Evolutionary conservation across 2,113 vertebrate species (phyloP), one percentile per base, ranked within the genome.

Genomic region (Anarhynchus alexandrinus): DNA sequence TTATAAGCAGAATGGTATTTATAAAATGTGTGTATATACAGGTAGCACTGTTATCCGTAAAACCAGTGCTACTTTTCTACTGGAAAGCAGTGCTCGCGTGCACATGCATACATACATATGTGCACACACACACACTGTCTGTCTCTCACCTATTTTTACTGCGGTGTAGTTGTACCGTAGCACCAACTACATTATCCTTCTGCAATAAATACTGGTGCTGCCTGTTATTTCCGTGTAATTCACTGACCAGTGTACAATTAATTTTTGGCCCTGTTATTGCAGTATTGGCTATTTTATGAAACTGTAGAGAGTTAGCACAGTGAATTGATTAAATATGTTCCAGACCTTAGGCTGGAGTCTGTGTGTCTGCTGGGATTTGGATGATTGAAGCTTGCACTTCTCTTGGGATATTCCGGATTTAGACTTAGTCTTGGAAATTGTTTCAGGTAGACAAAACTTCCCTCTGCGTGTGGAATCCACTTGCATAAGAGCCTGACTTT

Each of bases 291-390:
- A 59, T 91, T 93, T 94, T 72, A 94, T 96, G 94, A 95, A 95
- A 86, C 96, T 95, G 69, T 66, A 58, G 93, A 78, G 86, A 79
- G 77, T 82, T 83, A 88, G 57, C 36, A n/a, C 29, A 80, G 86
- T 71, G 91, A 87, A 94, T 94, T 96, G 95, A 93, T 97, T 93
- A 96, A 96, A 94, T 93, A 51, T 83, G 76, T 95, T 96, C 59
- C 95, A 90, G 88, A 93, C 95, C 94, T 93, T 93, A 67, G 96
- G 76, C 95, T 92, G 88, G 82, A 94, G 91, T 73, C 87, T 74
- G 54, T 13, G 45, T 40, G 71, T 90, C 89, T 88, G 66, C 78
- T 81, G 94, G 93, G 95, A 95, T 90, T 95, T 93, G 9, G 2
- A 73, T 95, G 93, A 94, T 91, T 96, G 95, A 91, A 96, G 71